These are phyloP conservation scores for Mormyrops boulengeri DNA, from an alignment of 2,797 vertebrate genomes.

Conservation along the genomic window DNA sequence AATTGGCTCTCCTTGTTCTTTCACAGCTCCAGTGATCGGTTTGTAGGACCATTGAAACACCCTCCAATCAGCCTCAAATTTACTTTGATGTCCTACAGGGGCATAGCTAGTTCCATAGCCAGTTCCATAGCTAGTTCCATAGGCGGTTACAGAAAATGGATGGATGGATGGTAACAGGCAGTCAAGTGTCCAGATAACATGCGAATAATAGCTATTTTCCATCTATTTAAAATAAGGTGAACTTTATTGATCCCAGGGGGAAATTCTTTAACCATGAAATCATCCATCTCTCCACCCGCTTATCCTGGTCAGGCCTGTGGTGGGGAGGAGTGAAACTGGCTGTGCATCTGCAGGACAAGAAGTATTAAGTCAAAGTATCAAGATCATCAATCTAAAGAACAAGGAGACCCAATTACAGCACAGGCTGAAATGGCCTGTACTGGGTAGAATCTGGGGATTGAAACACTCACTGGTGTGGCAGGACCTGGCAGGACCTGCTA, in stretches of 20 bases:
- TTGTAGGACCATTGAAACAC: not conserved
- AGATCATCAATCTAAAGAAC: not conserved
- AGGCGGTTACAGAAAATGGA: no score
- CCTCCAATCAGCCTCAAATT: not conserved
- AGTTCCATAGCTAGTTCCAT: no score
- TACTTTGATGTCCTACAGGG: not conserved
- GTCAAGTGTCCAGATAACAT: no score
- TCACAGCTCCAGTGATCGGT: not conserved
- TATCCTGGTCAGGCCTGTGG: not conserved
- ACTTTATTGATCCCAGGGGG: no score
- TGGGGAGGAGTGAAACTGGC: no score
- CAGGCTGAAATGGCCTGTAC: not conserved
- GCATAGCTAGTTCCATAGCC: not conserved
- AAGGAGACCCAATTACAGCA: not conserved
- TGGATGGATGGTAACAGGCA: no score
- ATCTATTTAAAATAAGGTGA: no score
- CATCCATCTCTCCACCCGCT: not conserved
- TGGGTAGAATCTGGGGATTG: not conserved
- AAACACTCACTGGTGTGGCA: constrained; percentile 26
- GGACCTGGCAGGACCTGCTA: constrained; percentile 25
- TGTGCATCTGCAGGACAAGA: no score
- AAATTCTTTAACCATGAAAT: not conserved
- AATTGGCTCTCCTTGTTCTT: not conserved
- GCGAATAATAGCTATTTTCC: no score
- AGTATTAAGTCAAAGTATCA: no score